A percentile compares a stretch with the other conserved stretches of the same genome.
phyloP scores from a whole-genome alignment of 2,797 vertebrate species.

The Pyrocephalus nanus region DNA sequence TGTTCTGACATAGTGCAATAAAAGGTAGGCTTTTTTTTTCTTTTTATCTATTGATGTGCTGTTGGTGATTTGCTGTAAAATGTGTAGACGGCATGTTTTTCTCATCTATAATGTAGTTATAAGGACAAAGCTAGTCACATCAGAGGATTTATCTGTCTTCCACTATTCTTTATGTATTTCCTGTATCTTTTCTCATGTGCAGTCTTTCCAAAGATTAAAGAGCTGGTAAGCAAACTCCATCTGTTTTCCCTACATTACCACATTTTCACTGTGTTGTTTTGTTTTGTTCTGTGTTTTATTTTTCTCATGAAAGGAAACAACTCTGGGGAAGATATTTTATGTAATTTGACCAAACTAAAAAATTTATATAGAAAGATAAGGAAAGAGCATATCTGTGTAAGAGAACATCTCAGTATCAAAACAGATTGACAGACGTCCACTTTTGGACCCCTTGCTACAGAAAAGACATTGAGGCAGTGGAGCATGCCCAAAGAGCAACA shows the following conservation, averaged over 20 bases:
- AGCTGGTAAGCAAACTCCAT: background rate
- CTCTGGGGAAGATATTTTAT: background rate
- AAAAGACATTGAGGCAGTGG: background rate
- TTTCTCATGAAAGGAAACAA: background rate
- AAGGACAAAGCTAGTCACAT: constrained; percentile 2
- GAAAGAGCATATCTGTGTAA: background rate
- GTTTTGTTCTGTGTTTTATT: background rate
- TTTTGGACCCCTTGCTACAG: background rate
- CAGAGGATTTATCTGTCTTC: constrained; percentile 26
- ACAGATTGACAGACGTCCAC: background rate
- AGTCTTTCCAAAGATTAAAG: constrained; percentile 43
- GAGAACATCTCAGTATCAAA: background rate
- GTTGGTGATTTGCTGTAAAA: constrained; percentile 3
- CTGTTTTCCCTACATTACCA: background rate
- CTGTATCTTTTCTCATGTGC: background rate
- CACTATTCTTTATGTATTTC: background rate
- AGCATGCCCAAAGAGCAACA: fast-evolving
- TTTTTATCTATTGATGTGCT: background rate
- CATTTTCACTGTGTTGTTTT: background rate
- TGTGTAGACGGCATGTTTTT: background rate
- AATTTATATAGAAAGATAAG: background rate
- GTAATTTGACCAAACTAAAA: background rate
- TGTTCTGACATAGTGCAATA: background rate
- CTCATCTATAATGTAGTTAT: constrained; percentile 3
- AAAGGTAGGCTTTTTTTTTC: background rate